Evolutionary conservation across 2,888 invertebrate species (phyloP).

Genomic region (Eristalinus sepulchralis): DNA sequence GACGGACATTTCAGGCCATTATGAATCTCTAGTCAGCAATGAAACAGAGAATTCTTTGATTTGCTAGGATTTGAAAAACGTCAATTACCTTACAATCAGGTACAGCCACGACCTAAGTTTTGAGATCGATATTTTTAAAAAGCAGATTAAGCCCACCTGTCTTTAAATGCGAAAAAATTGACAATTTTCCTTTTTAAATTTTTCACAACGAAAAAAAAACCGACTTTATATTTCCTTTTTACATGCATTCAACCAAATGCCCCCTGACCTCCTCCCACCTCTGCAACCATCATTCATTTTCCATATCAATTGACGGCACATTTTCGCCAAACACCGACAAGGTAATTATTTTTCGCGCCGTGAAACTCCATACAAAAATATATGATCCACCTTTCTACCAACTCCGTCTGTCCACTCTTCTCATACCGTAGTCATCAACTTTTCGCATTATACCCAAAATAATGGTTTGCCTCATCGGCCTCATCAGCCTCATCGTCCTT

Average conservation of each 20-base stretch:
- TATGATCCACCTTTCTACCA: conserved; percentile 72
- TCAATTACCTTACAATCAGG: too few relatives aligned
- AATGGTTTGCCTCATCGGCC: conserved; percentile 40
- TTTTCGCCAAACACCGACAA: conserved; percentile 30
- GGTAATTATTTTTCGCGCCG: conserved; percentile 62
- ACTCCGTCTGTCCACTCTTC: conserved; percentile 29
- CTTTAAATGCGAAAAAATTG: too few relatives aligned
- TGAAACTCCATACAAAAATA: conserved; percentile 75
- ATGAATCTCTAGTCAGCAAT: too few relatives aligned
- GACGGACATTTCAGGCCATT: too few relatives aligned
- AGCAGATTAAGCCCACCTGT: too few relatives aligned
- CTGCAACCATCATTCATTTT: conserved; percentile 16
- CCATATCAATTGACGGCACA: conserved; percentile 30
- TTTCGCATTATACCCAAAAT: conserved; percentile 43
- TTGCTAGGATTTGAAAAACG: too few relatives aligned
- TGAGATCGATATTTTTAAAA: too few relatives aligned
- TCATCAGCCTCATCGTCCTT: neutral
- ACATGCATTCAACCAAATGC: neutral
- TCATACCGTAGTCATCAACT: conserved; percentile 9
- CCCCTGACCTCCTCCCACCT: neutral
- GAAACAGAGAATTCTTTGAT: too few relatives aligned
- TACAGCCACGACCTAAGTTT: too few relatives aligned
- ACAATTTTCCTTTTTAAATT: too few relatives aligned
- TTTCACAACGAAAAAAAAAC: neutral
- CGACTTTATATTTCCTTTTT: neutral